Evolutionary conservation across 2,113 vertebrate genomes (phyloP).

Genomic region (cat (Felis catus)): F.catus_Fca126_mat1.0 CM031423.1:88523001-88523500

Average conservation of each 20-base stretch:
- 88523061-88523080: no score
- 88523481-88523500: rapidly evolving
- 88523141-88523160: rapidly evolving
- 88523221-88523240: not conserved
- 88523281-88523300: rapidly evolving
- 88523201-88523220: not conserved
- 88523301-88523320: rapidly evolving
- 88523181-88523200: not conserved
- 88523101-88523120: not conserved
- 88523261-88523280: not conserved
- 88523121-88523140: not conserved
- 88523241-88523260: rapidly evolving
- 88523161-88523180: not conserved
- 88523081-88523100: not conserved
- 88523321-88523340: not conserved
- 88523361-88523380: not conserved
- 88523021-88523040: no score
- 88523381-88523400: not conserved
- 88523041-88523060: not conserved
- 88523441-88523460: not conserved
- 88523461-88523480: rapidly evolving
- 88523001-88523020: not conserved
- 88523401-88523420: not conserved
- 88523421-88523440: not conserved
- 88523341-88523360: rapidly evolving